Evolutionary conservation across 1,140 invertebrate genomes (phyloP).

Genomic region (Dendrolimus punctatus): DNA sequence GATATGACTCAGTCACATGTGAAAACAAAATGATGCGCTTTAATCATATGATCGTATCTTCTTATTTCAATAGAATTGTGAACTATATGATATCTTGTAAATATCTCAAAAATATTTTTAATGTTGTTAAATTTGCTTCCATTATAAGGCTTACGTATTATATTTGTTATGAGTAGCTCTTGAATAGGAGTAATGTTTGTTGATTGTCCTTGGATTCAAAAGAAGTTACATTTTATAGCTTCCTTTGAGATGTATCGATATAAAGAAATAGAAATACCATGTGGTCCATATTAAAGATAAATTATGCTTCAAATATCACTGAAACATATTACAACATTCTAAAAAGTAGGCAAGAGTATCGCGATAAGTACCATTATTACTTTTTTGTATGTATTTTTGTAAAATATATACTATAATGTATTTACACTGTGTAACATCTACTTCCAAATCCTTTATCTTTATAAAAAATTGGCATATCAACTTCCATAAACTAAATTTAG

Average conservation of each 20-base stretch:
- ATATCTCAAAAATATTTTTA: conserved; percentile 61
- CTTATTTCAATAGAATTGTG: conserved; percentile 43
- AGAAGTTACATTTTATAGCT: conserved; percentile 16
- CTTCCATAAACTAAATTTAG: conserved; percentile 63
- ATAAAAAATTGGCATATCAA: conserved; percentile 67
- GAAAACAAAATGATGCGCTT: conserved; percentile 67
- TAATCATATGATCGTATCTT: conserved; percentile 53
- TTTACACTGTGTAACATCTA: conserved; percentile 62
- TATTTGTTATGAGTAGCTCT: conserved; percentile 50
- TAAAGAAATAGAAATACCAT: conserved; percentile 34
- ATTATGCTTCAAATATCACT: conserved; percentile 60
- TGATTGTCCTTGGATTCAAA: conserved; percentile 30
- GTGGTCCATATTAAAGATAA: conserved; percentile 55
- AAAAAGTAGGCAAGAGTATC: conserved; percentile 43
- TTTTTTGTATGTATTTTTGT: conserved; percentile 69
- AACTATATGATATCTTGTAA: conserved; percentile 46
- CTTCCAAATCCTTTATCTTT: conserved; percentile 60
- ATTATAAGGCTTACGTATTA: conserved; percentile 55
- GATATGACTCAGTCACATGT: conserved; percentile 50
- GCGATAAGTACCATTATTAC: conserved; percentile 42
- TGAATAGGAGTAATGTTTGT: conserved; percentile 40
- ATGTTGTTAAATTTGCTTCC: conserved; percentile 66
- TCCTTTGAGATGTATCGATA: conserved; percentile 24
- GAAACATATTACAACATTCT: conserved; percentile 60
- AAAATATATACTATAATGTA: conserved; percentile 65